phyloP scores from a whole-genome alignment of 1,140 invertebrate genomes.

The Conus betulinus region DNA sequence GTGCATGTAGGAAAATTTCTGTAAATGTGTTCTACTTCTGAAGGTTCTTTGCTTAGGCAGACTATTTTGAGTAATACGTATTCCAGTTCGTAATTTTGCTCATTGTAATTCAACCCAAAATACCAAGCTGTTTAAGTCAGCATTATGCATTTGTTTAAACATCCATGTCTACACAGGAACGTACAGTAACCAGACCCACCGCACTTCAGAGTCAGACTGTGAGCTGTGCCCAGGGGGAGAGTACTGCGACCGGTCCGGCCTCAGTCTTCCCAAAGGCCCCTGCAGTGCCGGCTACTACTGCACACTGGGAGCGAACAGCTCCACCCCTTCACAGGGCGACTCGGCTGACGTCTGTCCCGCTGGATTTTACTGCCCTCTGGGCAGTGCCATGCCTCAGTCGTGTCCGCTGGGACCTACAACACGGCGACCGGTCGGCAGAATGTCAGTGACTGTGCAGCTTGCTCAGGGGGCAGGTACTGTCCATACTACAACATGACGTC shows the following conservation, averaged over 20 bases:
- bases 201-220: slow-evolving; percentile 58
- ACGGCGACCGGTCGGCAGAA: slow-evolving; percentile 51
- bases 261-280: slow-evolving; percentile 56
- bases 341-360: slow-evolving; percentile 64
- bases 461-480: slow-evolving; percentile 66
- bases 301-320: slow-evolving; percentile 63
- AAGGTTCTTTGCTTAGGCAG: no score
- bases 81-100: background rate
- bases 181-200: slow-evolving; percentile 68
- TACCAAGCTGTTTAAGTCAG: background rate
- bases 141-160: background rate
- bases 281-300: slow-evolving; percentile 71
- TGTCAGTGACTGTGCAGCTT: slow-evolving; percentile 62
- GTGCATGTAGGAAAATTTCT: no score
- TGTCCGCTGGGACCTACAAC: slow-evolving; percentile 69
- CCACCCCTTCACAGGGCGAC: slow-evolving; percentile 56
- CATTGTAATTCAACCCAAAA: background rate
- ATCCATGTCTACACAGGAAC: slow-evolving; percentile 52
- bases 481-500: slow-evolving; percentile 67
- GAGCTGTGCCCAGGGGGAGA: slow-evolving; percentile 62
- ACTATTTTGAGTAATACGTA: no score
- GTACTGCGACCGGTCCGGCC: slow-evolving; percentile 67
- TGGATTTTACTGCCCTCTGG: slow-evolving; percentile 69
- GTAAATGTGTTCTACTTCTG: no score
- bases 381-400: slow-evolving; percentile 53